A percentile compares a stretch with the other conserved stretches of the same genome.
phyloP scores from a whole-genome alignment of 2,113 vertebrate species.

The Pseudopipra pipra region DNA sequence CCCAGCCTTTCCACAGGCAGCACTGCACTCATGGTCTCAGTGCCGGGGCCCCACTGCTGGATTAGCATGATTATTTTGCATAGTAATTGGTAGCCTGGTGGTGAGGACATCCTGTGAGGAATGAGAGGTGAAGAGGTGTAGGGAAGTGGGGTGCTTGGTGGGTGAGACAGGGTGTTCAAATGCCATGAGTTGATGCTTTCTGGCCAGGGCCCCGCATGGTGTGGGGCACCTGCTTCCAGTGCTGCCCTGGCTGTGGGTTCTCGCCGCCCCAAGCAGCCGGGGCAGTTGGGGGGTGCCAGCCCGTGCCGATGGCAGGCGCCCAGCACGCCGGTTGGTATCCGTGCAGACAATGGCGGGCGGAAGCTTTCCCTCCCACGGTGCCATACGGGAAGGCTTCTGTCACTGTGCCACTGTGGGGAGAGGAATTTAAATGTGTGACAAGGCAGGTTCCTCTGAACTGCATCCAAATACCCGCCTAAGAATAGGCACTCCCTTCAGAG shows the following conservation, averaged over 20 bases:
- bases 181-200: not conserved
- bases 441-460: constrained; percentile 2
- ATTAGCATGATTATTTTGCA: not conserved
- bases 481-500: not conserved
- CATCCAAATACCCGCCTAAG: not conserved
- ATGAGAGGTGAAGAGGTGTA: not conserved
- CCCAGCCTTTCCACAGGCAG: not conserved
- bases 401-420: not conserved
- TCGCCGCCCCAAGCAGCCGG: rapidly evolving
- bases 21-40: rapidly evolving
- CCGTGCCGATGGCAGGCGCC: not conserved
- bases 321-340: not conserved
- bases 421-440: not conserved
- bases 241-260: not conserved
- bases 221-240: not conserved
- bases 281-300: rapidly evolving
- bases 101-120: not conserved
- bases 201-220: rapidly evolving
- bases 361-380: not conserved
- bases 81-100: not conserved
- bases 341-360: not conserved
- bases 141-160: not conserved
- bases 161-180: not conserved
- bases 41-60: not conserved
- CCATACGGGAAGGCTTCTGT: constrained; percentile 30